Percentiles rank a stretch among this genome's conserved stretches.
Evolutionary conservation across 2,888 invertebrate species (phyloP).

Genomic region (Perithous albicinctus): DNA sequence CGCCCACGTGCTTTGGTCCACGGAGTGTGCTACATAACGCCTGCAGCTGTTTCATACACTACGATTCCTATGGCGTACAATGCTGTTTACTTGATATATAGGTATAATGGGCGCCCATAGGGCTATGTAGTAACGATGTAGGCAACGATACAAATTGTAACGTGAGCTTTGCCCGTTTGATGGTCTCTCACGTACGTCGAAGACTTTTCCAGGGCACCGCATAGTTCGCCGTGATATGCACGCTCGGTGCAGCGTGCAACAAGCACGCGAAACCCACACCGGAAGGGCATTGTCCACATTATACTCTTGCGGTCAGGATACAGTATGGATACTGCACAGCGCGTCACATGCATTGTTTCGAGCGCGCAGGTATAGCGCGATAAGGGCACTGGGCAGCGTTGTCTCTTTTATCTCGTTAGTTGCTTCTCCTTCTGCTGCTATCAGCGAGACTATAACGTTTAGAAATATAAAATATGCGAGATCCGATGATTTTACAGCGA

Average conservation of each 20-base stretch:
- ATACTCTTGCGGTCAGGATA: constrained; percentile 19
- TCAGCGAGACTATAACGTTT: too few relatives aligned
- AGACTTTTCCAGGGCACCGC: constrained; percentile 7
- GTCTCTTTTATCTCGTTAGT: constrained; percentile 41
- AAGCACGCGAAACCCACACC: constrained; percentile 71
- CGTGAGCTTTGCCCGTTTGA: neutral
- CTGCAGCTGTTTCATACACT: constrained; percentile 4
- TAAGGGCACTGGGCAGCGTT: constrained; percentile 60
- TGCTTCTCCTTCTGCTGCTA: neutral
- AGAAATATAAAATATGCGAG: too few relatives aligned
- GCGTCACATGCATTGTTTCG: constrained; percentile 38
- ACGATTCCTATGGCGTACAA: neutral
- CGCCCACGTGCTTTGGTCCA: constrained; percentile 32
- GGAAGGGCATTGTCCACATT: constrained; percentile 74
- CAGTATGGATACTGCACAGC: neutral
- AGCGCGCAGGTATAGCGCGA: constrained; percentile 56
- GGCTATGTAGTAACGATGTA: constrained; percentile 5
- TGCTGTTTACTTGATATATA: neutral
- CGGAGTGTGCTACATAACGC: constrained; percentile 24
- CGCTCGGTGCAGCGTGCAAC: neutral
- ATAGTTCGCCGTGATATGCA: neutral
- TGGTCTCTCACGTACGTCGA: neutral
- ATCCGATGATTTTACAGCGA: too few relatives aligned
- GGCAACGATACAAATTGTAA: constrained; percentile 68
- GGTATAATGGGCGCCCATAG: neutral